Conservation (phyloP, 2,797 vertebrate genomes). For the Cynodonichthys magdalenae region DNA sequence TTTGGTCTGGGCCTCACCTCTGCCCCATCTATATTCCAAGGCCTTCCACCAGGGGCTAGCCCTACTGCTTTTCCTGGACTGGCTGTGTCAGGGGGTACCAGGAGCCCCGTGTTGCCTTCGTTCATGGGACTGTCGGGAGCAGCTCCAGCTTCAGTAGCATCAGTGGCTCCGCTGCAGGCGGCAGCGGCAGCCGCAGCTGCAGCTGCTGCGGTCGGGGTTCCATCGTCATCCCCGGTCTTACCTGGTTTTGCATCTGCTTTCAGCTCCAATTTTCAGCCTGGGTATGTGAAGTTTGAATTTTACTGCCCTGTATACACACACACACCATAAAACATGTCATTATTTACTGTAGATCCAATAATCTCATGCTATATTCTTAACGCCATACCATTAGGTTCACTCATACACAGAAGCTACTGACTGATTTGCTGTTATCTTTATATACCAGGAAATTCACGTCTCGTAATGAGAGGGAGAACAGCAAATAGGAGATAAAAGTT, state of each 20-base stretch:
- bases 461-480: neutral
- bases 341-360: neutral
- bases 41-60: conserved; percentile 82
- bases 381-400: neutral
- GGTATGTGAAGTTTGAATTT: conserved; percentile 70
- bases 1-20: conserved; percentile 89
- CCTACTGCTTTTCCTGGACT: conserved; percentile 88
- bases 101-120: conserved; percentile 89
- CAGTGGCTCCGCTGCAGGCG: conserved; percentile 88
- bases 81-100: conserved; percentile 85
- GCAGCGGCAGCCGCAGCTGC: conserved; percentile 83
- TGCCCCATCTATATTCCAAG: conserved; percentile 87
- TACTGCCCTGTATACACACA: neutral
- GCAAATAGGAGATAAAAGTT: neutral
- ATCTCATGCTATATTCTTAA: neutral
- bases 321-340: neutral
- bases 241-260: conserved; percentile 96
- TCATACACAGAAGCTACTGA: neutral
- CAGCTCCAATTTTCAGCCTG: conserved; percentile 95
- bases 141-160: conserved; percentile 85
- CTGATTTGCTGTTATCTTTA: neutral
- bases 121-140: conserved; percentile 90
- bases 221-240: conserved; percentile 90
- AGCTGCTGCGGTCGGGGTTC: conserved; percentile 80
- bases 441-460: neutral